phyloP scores from a whole-genome alignment of 2,797 vertebrate species.

The Pseudochirops cupreus region DNA sequence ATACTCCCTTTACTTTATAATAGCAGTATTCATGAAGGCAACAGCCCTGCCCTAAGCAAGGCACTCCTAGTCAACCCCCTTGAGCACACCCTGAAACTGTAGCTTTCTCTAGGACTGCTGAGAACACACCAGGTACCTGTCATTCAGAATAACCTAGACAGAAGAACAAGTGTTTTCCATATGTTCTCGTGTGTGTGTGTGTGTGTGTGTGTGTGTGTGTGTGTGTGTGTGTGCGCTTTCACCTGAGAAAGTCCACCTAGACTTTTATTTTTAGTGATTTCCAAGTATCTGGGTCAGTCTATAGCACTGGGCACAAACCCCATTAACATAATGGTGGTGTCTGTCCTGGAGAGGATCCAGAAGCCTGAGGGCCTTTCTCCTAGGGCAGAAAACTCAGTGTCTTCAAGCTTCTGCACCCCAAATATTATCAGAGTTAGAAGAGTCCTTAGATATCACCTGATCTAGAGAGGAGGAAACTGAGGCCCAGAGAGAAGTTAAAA shows the following conservation, averaged over 20 bases:
- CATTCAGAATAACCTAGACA: conserved; percentile 22
- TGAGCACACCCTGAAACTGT: conserved; percentile 5
- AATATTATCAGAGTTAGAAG: neutral
- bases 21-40: neutral
- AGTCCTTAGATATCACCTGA: neutral
- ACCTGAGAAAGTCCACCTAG: conserved; percentile 52
- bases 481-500: neutral
- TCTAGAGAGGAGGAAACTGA: neutral
- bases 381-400: neutral
- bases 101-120: neutral
- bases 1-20: neutral
- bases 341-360: neutral
- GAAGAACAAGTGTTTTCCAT: conserved; percentile 51
- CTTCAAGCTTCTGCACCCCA: neutral
- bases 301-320: neutral
- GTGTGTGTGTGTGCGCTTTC: conserved; percentile 52
- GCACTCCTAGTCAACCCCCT: neutral
- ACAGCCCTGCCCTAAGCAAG: neutral
- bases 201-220: neutral
- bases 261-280: conserved; percentile 72
- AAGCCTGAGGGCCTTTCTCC: neutral
- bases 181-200: neutral
- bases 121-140: conserved; percentile 10
- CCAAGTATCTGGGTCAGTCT: conserved; percentile 29
- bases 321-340: neutral